Percentiles rank a stretch among this genome's conserved stretches.
Evolutionary conservation across 2,797 vertebrate genomes (phyloP).

Genomic region (Coregonus sp.): DNA sequence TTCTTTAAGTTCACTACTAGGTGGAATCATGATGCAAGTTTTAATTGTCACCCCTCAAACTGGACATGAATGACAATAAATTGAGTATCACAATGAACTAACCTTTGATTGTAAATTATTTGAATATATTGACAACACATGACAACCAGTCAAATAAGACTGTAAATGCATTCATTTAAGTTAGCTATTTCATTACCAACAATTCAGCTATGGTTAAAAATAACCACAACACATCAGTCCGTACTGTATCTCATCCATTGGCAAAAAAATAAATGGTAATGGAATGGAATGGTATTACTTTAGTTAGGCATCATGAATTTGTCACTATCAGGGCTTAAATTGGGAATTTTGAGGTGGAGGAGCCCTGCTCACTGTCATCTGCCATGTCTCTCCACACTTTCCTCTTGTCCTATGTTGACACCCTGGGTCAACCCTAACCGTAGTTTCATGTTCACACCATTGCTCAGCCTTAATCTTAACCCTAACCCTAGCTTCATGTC

Average conservation of each 20-base stretch:
- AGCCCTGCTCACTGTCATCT: no score
- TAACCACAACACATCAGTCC: not conserved
- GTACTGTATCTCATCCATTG: not conserved
- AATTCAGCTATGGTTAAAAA: not conserved
- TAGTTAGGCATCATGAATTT: no score
- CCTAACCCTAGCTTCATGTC: no score
- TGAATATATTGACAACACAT: not conserved
- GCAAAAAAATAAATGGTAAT: no score
- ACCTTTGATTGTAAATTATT: not conserved
- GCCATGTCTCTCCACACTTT: no score
- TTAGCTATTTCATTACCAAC: not conserved
- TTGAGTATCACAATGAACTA: not conserved
- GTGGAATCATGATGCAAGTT: constrained; percentile 25
- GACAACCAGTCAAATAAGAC: not conserved
- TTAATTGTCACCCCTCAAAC: not conserved
- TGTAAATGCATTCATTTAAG: not conserved
- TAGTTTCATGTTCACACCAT: no score
- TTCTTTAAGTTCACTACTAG: constrained; percentile 34
- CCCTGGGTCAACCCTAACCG: no score
- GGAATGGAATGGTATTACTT: no score
- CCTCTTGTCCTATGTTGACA: no score
- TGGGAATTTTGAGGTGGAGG: no score
- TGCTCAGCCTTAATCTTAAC: no score
- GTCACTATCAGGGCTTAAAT: no score
- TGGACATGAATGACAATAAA: constrained; percentile 15